Base-by-base conservation (phyloP, 2,113 vertebrate genomes). In the Diadophis punctatus region DNA sequence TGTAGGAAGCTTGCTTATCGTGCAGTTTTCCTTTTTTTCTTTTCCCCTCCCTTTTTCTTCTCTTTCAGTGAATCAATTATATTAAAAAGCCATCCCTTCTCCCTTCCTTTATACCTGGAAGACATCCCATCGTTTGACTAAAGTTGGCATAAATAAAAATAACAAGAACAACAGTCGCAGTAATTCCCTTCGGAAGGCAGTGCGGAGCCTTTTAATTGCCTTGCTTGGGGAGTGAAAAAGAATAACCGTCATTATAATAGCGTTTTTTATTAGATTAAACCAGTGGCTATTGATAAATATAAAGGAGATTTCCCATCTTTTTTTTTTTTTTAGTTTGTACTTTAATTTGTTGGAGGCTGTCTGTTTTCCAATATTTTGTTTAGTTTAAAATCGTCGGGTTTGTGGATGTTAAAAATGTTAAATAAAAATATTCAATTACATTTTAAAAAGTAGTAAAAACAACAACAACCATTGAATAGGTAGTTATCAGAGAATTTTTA, bases 1-100 rank as follows among this genome's bases (percentile, higher is more conserved):
- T 87, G 86, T 94, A 88, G 88, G 93, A 94, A 94, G 12, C 63
- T 68, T 93, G 95, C 58, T 95, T 22, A 39, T 84, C 91, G 94
- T 6, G 25, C 91, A 74, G 6, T 3, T 63, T 49, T 18, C 22
- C 93, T 92, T 91, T 91, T 6, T 8, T 93, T 89, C 6, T 4
- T 25, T 12, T 34, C 7, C 22, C 1, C 5, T n/a, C 8, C 22
- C 3, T 4, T 12, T 25, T 30, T 49, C 6, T 52, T 27, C 34
- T 2, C 23, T 48, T 30, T 48, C n/a, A 30, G 34, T 86, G 30
- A 95, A 87, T 92, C 30, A 86, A 5, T 88, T 91, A 55, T 89
- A 63, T 86, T 95, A 89, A 88, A 93, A 90, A 88, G 95, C 92
- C 74, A 89, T 58, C 86, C 92, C 89, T 34, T 27, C 52, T 48